phyloP scores from a whole-genome alignment of 2,113 vertebrate species.

The Rousettus leschenaultii region DNA sequence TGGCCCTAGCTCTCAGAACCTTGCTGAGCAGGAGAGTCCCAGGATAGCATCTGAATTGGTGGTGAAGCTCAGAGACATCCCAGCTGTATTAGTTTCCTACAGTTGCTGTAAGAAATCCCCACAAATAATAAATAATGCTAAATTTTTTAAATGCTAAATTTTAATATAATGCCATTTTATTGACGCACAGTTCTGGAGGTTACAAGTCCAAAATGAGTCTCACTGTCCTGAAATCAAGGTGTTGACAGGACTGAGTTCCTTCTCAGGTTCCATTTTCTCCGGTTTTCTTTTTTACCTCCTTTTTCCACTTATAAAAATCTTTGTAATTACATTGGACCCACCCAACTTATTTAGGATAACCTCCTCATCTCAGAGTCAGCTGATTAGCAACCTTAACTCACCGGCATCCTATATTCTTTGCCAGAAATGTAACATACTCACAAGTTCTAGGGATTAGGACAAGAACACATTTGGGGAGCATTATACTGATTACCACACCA shows the following conservation, averaged over 20 bases:
- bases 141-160: not conserved
- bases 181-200: not conserved
- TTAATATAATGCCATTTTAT: not conserved
- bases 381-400: not conserved
- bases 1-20: not conserved
- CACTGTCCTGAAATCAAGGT: not conserved
- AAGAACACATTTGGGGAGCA: not conserved
- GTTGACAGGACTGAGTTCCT: not conserved
- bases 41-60: not conserved
- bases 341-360: not conserved
- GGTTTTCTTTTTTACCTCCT: not conserved
- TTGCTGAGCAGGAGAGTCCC: not conserved
- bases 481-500: not conserved
- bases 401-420: not conserved
- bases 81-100: not conserved
- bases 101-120: not conserved
- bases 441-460: not conserved
- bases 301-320: not conserved
- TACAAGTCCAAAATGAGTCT: not conserved
- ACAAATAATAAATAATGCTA: too few species aligned
- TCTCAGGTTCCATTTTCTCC: not conserved
- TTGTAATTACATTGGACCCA: not conserved
- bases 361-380: not conserved
- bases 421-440: not conserved
- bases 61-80: not conserved